Conservation (phyloP, 2,113 vertebrate genomes). For the Podocnemis expansa region DNA sequence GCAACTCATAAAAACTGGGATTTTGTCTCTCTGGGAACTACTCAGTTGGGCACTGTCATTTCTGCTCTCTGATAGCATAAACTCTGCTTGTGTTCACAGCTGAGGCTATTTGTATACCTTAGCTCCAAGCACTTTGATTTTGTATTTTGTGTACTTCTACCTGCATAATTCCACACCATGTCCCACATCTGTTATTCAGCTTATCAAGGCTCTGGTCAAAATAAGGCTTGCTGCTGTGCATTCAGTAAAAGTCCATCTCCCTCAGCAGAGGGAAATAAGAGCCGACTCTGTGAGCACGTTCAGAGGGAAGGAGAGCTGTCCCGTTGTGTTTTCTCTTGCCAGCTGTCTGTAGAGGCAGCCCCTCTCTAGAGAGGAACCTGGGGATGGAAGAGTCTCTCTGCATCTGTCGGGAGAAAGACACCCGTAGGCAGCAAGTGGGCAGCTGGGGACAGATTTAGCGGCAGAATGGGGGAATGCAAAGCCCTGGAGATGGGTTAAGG, state of each 20-base stretch:
- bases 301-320: not conserved
- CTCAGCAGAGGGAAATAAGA: not conserved
- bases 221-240: not conserved
- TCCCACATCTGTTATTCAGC: not conserved
- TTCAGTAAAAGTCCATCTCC: not conserved
- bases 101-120: not conserved
- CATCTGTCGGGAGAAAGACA: slow-evolving; percentile 28
- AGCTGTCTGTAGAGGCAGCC: not conserved
- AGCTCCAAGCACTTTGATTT: not conserved
- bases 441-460: not conserved
- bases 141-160: slow-evolving; percentile 19
- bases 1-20: not conserved
- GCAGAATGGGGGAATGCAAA: not conserved
- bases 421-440: slow-evolving; percentile 10
- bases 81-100: not conserved
- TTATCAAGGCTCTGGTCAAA: not conserved
- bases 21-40: not conserved
- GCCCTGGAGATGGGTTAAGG: not conserved
- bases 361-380: not conserved
- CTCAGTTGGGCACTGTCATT: not conserved
- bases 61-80: not conserved
- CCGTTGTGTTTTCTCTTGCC: not conserved
- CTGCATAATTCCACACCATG: not conserved
- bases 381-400: not conserved
- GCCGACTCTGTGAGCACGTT: not conserved